These are phyloP conservation scores for Priocnemis perturbator DNA, from an alignment of 2,888 invertebrate genomes.

Conservation along the genomic window DNA sequence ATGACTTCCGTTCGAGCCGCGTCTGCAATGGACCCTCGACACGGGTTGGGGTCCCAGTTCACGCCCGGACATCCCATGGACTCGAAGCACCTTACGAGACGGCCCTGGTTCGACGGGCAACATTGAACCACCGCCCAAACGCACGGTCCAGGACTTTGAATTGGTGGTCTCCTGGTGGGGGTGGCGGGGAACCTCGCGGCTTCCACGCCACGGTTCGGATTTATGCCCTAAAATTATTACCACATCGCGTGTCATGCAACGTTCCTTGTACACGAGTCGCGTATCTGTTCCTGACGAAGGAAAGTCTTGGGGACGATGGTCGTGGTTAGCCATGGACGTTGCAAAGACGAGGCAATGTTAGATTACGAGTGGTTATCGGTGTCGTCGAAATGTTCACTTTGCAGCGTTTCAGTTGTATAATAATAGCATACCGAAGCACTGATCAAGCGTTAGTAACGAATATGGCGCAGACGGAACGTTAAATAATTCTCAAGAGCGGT, in stretches of 20 bases:
- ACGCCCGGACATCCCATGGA: slow-evolving; percentile 83
- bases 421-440: too few species aligned
- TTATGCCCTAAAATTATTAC: slow-evolving; percentile 56
- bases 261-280: not conserved
- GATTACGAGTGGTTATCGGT: not conserved
- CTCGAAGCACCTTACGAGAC: slow-evolving; percentile 81
- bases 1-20: slow-evolving; percentile 75
- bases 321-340: too few species aligned
- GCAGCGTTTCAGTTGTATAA: too few species aligned
- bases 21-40: slow-evolving; percentile 79
- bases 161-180: slow-evolving; percentile 75
- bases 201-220: slow-evolving; percentile 57
- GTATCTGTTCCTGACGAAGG: too few species aligned
- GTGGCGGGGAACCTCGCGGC: slow-evolving; percentile 64
- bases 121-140: slow-evolving; percentile 87
- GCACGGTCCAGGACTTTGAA: slow-evolving; percentile 79
- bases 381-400: not conserved
- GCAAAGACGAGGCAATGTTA: too few species aligned
- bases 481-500: too few species aligned
- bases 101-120: slow-evolving; percentile 76
- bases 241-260: not conserved
- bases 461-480: too few species aligned
- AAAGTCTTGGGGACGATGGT: too few species aligned
- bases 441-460: too few species aligned
- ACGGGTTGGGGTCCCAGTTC: slow-evolving; percentile 85